Evolutionary conservation across 2,113 vertebrate species (phyloP), one percentile per base, ranked within the genome.

Genomic region (Lepisosteus oculatus): DNA sequence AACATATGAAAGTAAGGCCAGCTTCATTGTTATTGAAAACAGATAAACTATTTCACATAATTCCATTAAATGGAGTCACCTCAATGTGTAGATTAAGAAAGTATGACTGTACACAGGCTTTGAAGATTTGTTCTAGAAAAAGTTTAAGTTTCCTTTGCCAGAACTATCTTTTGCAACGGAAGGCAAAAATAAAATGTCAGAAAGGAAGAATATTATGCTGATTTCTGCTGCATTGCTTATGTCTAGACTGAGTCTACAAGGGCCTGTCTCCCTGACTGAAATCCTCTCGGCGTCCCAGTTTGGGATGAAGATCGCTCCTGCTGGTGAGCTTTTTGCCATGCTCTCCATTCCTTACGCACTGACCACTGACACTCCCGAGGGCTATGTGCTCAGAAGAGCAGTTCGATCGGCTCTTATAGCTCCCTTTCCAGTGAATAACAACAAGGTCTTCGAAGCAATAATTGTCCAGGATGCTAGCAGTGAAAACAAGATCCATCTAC

Each of bases 181-280:
- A 29, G 29, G 29, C 29, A 29, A 29, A 29, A 29, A 29, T 29
- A 29, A 29, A 29, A 29, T 29, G 29, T 29, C 29, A 29, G 29
- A 29, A 29, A 29, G 29, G 29, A 29, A 29, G 29, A 29, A 29
- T 29, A 29, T 29, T 29, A 29, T 29, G 29, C 29, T 29, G 29
- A 29, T 29, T 29, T 51, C 47, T 57, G 42, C 59, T 76, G 12
- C 43, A 41, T 70, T 43, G 67, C 55, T 15, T n/a, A 44, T 72
- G 14, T 71, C 29, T 75, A 98, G 96, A 79, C 85, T 97, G 57
- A 94, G 90, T 81, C 70, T 94, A 69, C 83, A 77, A 66, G 90
- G 80, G 14, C 62, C 61, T 3, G 77, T 93, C 47, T 81, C 76
- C 3, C 84, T 94, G 75, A 81, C 69, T 8, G 75, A 77, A 6